Evolutionary conservation across 2,888 invertebrate genomes (phyloP).

Genomic region (Nudaria mundana): DNA sequence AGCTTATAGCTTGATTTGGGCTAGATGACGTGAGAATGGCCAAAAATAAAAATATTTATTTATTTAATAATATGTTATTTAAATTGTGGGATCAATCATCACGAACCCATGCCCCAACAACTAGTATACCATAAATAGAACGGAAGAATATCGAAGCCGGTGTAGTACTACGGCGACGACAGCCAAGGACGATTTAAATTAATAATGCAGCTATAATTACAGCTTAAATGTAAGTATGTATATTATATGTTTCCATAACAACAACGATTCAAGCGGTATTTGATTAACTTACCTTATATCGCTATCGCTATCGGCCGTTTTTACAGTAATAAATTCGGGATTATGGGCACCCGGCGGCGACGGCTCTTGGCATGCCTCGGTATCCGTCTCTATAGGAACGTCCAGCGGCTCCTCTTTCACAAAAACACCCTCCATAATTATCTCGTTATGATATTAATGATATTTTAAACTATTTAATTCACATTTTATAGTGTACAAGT

Average conservation of each 20-base stretch:
- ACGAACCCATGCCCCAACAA: no score
- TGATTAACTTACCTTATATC: constrained; percentile 16
- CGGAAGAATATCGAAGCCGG: no score
- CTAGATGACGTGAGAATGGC: no score
- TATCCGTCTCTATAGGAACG: background rate
- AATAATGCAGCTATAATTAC: no score
- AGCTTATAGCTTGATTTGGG: no score
- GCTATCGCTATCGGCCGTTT: constrained; percentile 11
- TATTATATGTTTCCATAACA: no score
- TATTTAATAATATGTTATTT: no score
- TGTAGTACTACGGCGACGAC: background rate
- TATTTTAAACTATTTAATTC: background rate
- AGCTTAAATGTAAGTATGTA: no score
- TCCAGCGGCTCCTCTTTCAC: constrained; percentile 21
- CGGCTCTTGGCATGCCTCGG: background rate
- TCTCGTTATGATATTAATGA: background rate
- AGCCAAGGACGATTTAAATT: background rate
- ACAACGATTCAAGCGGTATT: background rate
- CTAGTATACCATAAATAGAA: no score
- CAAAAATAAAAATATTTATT: no score
- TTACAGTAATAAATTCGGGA: constrained; percentile 8
- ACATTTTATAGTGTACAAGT: background rate
- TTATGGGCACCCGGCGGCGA: background rate
- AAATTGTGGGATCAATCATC: no score
- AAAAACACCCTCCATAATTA: constrained; percentile 4